These are phyloP conservation scores for Acronicta psi DNA, from an alignment of 2,888 invertebrate species.

Conservation along the genomic window DNA sequence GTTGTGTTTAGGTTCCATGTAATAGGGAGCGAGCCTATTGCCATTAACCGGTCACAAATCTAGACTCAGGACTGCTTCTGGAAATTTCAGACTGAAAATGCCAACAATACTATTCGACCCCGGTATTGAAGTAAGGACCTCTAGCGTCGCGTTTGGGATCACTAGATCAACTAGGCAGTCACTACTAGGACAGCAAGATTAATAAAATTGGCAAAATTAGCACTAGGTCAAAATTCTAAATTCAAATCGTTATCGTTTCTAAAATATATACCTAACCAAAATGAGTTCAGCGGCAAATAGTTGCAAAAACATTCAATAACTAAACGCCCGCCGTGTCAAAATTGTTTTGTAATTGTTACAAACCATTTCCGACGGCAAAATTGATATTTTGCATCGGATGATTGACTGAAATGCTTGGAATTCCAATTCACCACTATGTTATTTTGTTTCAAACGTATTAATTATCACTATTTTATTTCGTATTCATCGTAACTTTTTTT, in stretches of 20 bases:
- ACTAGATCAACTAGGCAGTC: no score
- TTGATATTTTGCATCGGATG: conserved; percentile 33
- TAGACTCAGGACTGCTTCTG: no score
- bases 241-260: neutral
- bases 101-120: no score
- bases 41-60: no score
- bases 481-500: conserved; percentile 6
- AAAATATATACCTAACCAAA: conserved; percentile 11
- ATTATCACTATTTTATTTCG: conserved; percentile 13
- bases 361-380: conserved; percentile 33
- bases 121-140: no score
- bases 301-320: conserved; percentile 13
- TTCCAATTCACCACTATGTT: conserved; percentile 17
- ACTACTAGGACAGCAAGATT: no score
- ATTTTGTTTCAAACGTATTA: conserved; percentile 13
- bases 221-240: neutral
- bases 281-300: conserved; percentile 10
- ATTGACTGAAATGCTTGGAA: conserved; percentile 25
- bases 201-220: neutral
- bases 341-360: conserved; percentile 36
- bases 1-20: no score
- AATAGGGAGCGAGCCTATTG: no score
- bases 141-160: no score
- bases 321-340: conserved; percentile 18
- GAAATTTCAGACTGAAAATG: no score